These are phyloP conservation scores for Zingel zingel DNA, from an alignment of 2,113 vertebrate genomes.

Conservation along the genomic window DNA sequence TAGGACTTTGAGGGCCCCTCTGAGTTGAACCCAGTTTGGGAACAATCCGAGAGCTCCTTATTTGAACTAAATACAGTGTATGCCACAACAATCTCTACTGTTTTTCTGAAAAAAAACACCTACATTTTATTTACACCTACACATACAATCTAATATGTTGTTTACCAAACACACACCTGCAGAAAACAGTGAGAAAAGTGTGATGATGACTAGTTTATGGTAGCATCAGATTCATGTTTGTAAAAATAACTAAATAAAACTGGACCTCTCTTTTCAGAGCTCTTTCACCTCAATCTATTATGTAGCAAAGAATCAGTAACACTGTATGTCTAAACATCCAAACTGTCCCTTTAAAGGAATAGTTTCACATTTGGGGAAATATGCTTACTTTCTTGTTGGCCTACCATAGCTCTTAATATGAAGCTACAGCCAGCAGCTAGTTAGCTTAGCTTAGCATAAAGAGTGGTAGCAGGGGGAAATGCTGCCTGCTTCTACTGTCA, in stretches of 20 bases:
- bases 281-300: background rate
- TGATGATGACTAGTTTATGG: background rate
- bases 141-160: background rate
- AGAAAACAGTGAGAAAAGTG: background rate
- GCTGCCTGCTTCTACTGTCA: background rate
- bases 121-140: background rate
- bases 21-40: conserved; percentile 42
- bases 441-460: background rate
- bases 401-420: background rate
- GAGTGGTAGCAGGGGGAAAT: background rate
- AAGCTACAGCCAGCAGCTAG: background rate
- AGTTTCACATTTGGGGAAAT: background rate
- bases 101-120: conserved; percentile 1
- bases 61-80: background rate
- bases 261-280: background rate
- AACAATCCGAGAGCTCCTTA: conserved; percentile 49
- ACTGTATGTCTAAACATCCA: background rate
- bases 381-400: background rate
- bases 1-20: conserved; percentile 24
- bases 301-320: background rate
- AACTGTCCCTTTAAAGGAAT: background rate
- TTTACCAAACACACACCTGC: background rate
- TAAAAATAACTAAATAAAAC: background rate
- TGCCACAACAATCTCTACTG: background rate
- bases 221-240: background rate